Conservation (phyloP, 1,140 invertebrate species). For the Episyrphus balteatus region DNA sequence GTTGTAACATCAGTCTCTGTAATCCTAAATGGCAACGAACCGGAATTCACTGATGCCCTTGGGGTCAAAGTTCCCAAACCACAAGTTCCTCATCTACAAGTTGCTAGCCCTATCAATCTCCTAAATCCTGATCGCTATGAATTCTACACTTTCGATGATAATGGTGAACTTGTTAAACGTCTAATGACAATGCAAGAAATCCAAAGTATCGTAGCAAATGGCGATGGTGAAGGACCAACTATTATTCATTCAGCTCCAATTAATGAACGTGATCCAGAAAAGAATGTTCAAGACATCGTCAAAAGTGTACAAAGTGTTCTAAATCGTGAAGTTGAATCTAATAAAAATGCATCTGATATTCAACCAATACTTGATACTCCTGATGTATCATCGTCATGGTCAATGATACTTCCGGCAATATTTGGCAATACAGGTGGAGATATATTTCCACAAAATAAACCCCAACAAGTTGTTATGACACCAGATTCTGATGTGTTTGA, state of each 20-base stretch:
- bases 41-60: constrained; percentile 48
- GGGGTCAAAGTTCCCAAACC: constrained; percentile 48
- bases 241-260: constrained; percentile 40
- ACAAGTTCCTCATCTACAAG: constrained; percentile 38
- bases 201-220: constrained; percentile 67
- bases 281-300: constrained; percentile 65
- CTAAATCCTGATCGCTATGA: constrained; percentile 69
- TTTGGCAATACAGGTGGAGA: constrained; percentile 57
- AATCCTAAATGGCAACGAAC: constrained; percentile 45
- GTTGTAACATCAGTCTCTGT: constrained; percentile 49
- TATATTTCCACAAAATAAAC: constrained; percentile 43
- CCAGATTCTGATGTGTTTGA: constrained; percentile 46
- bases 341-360: constrained; percentile 44
- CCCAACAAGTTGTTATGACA: constrained; percentile 39
- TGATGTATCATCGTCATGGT: constrained; percentile 64
- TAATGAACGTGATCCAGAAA: constrained; percentile 42
- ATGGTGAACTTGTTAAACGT: constrained; percentile 64
- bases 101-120: constrained; percentile 63
- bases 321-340: constrained; percentile 60
- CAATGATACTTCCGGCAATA: constrained; percentile 63
- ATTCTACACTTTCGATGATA: constrained; percentile 73
- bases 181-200: constrained; percentile 75
- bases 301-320: constrained; percentile 70
- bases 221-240: constrained; percentile 49
- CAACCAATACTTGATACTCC: constrained; percentile 51